These are phyloP conservation scores for Amorpha juglandis DNA, from an alignment of 2,888 invertebrate genomes.

Conservation along the genomic window DNA sequence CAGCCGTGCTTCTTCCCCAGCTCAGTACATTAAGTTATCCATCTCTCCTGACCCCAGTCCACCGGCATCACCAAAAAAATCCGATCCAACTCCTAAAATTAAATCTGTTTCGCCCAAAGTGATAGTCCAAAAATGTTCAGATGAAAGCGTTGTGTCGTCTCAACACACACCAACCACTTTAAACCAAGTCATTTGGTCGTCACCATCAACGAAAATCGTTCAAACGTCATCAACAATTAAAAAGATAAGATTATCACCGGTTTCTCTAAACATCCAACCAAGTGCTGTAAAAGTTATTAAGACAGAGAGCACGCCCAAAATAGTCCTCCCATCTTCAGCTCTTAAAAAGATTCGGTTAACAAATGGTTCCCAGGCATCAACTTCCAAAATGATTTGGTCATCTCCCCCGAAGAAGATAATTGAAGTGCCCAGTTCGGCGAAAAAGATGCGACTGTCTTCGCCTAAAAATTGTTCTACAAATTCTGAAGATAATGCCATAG, in stretches of 20 bases:
- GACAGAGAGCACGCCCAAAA: background rate
- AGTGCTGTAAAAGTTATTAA: background rate
- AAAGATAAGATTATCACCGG: slow-evolving; percentile 30
- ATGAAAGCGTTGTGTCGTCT: background rate
- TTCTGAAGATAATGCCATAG: background rate
- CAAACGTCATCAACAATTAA: slow-evolving; percentile 2
- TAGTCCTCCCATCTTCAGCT: background rate
- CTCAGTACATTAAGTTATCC: slow-evolving; percentile 1
- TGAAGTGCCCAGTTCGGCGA: background rate
- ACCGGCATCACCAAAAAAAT: background rate
- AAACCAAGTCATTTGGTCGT: background rate
- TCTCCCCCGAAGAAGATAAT: background rate
- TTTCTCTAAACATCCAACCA: background rate
- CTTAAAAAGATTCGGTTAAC: slow-evolving; percentile 1
- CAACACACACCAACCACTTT: background rate
- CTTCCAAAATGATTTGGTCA: background rate
- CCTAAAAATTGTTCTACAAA: background rate
- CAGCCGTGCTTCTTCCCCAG: background rate
- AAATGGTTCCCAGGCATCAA: background rate
- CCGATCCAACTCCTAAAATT: background rate
- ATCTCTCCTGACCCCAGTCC: background rate
- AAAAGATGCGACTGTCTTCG: background rate
- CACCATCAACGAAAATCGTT: slow-evolving; percentile 7
- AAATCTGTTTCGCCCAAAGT: background rate
- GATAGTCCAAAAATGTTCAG: background rate